Base-by-base conservation (phyloP, 2,797 vertebrate species). In the Steatocranus sp. region DNA sequence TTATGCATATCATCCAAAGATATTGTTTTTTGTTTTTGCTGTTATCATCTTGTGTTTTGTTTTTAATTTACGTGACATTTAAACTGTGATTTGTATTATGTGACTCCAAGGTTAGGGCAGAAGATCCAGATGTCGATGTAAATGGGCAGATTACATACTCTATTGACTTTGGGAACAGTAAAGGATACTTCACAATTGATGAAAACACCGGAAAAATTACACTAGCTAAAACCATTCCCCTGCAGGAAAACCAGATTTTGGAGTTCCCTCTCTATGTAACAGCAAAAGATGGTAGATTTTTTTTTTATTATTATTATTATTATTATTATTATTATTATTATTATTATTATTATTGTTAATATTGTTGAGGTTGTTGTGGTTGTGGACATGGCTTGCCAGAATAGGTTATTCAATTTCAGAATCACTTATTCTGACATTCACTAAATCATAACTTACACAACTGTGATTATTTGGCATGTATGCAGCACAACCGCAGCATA, bases 281-380 rank as follows among this genome's bases (percentile, higher is more conserved):
- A 34, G 96, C 96, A 81, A 93, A n/a, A 92, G 97, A 97, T 84
- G 95, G 97, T 97, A 93, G 4, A 36, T 49, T 7, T 36, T 63
- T 5, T 63, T 36, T 11, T 61, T n/a, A n/a, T n/a, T n/a, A n/a
- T n/a, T n/a, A n/a, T n/a, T n/a, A n/a, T n/a, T n/a, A n/a, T n/a
- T n/a, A n/a, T n/a, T n/a, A n/a, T n/a, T n/a, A n/a, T n/a, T n/a
- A n/a, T n/a, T 63, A 3, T 58, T 58, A 0, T 32, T 32, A 0
- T 58, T 58, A 0, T 63, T 14, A 0, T 63, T 36, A 1, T 63
- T 25, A 11, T 63, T 63, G 32, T 63, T 38, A 36, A 20, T 63
- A 20, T 20, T 63, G 7, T 63, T 34, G 30, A 34, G 6, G 56
- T 34, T 61, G 30, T 5, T 61, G 56, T 61, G 30, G 10, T n/a